A percentile compares a stretch with the other conserved stretches of the same genome.
Conservation (phyloP, 2,113 vertebrate genomes). For the Lota lota region DNA sequence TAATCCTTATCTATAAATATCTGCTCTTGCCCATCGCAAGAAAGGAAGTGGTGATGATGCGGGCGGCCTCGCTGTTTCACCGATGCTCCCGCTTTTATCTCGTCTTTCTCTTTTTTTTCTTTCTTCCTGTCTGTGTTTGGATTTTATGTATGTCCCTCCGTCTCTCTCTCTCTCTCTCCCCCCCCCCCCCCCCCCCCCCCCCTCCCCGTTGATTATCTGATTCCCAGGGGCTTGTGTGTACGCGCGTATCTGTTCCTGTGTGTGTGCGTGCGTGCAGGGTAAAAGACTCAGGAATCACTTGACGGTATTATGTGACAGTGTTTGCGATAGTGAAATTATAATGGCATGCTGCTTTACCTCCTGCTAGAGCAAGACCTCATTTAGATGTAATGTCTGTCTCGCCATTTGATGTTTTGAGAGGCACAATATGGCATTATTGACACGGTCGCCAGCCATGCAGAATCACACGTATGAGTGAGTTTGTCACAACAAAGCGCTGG, state of each 20-base stretch:
- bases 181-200: slow-evolving; percentile 2
- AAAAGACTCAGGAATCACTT: too few relatives aligned
- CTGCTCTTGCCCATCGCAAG: slow-evolving; percentile 35
- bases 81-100: too few relatives aligned
- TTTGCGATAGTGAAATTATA: slow-evolving; percentile 32
- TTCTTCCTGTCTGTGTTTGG: too few relatives aligned
- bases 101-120: too few relatives aligned
- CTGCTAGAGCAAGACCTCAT: slow-evolving; percentile 12
- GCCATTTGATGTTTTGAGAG: slow-evolving; percentile 16
- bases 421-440: too few relatives aligned
- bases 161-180: slow-evolving; percentile 1
- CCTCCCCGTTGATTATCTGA: not conserved
- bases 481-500: too few relatives aligned
- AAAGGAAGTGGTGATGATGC: slow-evolving; percentile 23
- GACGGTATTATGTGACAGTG: slow-evolving; percentile 24
- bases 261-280: not conserved
- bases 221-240: slow-evolving; percentile 19
- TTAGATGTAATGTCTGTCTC: slow-evolving; percentile 9
- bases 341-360: slow-evolving; percentile 25
- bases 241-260: not conserved
- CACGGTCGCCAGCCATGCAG: too few relatives aligned
- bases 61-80: too few relatives aligned
- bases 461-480: too few relatives aligned
- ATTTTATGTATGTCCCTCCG: slow-evolving; percentile 5
- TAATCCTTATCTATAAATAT: slow-evolving; percentile 70